phyloP scores from a whole-genome alignment of 2,113 vertebrate species.

The Balaeniceps rex region DNA sequence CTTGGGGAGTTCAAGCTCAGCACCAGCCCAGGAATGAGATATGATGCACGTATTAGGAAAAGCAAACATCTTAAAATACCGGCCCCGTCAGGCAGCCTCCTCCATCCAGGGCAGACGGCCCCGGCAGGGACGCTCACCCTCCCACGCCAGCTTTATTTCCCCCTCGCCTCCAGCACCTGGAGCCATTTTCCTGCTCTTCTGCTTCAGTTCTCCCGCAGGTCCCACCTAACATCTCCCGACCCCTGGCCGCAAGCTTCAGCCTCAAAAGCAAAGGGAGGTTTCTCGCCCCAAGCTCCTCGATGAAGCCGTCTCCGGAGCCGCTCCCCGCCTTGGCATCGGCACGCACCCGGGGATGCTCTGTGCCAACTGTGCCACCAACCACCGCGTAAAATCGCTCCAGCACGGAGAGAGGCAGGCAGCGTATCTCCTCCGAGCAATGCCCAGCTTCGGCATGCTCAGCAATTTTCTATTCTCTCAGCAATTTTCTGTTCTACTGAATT shows the following conservation, averaged over 20 bases:
- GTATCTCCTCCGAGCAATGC: background rate
- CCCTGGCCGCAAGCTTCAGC: accelerated
- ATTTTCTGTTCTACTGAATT: slow-evolving; percentile 74
- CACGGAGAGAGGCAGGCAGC: background rate
- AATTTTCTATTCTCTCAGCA: slow-evolving; percentile 71
- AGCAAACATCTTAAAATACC: background rate
- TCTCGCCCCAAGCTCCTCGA: background rate
- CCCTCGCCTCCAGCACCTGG: background rate
- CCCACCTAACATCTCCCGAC: background rate
- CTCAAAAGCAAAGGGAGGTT: accelerated
- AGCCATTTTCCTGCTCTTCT: background rate
- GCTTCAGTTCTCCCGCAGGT: background rate
- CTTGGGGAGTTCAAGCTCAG: accelerated
- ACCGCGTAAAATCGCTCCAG: background rate
- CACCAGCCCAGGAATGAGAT: background rate
- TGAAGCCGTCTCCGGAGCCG: background rate
- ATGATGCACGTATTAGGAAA: accelerated
- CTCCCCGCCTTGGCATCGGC: background rate
- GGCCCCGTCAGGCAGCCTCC: background rate
- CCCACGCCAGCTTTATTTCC: background rate
- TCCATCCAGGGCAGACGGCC: too few species aligned
- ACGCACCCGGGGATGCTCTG: background rate
- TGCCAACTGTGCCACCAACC: background rate
- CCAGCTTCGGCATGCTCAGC: slow-evolving; percentile 19
- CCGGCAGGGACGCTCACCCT: background rate